phyloP scores from a whole-genome alignment of 2,888 invertebrate species.

The Heliconius aoede region DNA sequence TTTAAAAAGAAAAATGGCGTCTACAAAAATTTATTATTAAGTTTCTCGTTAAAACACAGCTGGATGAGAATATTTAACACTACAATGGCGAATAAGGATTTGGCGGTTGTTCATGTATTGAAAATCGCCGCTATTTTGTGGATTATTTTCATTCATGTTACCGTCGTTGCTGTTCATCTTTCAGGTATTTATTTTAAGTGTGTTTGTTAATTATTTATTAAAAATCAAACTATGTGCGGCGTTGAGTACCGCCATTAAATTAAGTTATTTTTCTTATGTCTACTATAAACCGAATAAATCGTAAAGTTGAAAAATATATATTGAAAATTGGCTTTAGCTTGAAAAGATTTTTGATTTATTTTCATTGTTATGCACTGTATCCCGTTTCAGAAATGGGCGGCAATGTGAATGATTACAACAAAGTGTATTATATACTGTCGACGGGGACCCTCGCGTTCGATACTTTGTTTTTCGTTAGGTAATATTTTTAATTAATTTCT shows the following conservation, averaged over 20 bases:
- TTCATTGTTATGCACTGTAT: neutral
- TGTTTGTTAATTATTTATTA: neutral
- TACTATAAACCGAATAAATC: too few species aligned
- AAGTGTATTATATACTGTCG: slow-evolving; percentile 78
- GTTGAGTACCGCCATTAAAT: neutral
- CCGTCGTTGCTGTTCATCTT: slow-evolving; percentile 86
- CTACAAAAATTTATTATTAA: slow-evolving; percentile 65
- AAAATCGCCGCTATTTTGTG: slow-evolving; percentile 86
- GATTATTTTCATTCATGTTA: slow-evolving; percentile 86
- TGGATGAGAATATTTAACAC: slow-evolving; percentile 75
- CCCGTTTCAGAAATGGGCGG: slow-evolving; percentile 72
- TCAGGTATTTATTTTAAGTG: slow-evolving; percentile 70
- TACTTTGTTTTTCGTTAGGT: slow-evolving; percentile 86
- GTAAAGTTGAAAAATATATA: too few species aligned
- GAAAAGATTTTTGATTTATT: too few species aligned
- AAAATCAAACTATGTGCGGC: neutral
- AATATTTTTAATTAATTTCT: slow-evolving; percentile 31
- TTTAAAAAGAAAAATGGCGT: slow-evolving; percentile 60
- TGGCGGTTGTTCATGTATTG: slow-evolving; percentile 84
- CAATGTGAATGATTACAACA: slow-evolving; percentile 69
- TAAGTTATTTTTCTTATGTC: too few species aligned
- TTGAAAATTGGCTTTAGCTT: too few species aligned
- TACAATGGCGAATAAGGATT: slow-evolving; percentile 77
- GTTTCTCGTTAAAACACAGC: slow-evolving; percentile 73
- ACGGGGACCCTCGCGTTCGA: slow-evolving; percentile 85